Base-by-base conservation (phyloP, 1,140 invertebrate species). In the Acromyrmex charruanus region DNA sequence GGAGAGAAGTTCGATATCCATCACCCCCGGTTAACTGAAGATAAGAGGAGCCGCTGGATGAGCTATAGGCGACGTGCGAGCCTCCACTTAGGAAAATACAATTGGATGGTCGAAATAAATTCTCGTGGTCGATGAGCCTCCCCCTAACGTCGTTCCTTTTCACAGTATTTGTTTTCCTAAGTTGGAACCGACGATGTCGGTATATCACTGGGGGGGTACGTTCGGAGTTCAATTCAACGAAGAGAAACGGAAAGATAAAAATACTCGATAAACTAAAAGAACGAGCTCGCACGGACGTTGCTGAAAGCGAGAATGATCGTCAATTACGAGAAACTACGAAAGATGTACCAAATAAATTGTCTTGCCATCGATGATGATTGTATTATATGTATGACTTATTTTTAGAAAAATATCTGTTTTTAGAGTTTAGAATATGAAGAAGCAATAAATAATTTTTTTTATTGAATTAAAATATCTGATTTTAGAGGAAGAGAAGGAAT, bases 51-150 rank as follows among this genome's bases (percentile, higher is more conserved):
- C 66, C 89, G 92, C 82, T 90, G 88, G 91, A 93, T 93, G 92
- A 93, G 87, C 89, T 91, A 91, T 93, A 91, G 93, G 91, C 90
- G 89, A 90, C 88, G 91, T 84, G 77, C 89, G 86, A 85, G 86
- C 86, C 93, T 92, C 92, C 89, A 94, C 91, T 92, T 93, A 91
- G 87, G 90, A 93, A 91, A 93, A 92, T 94, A 93, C 91, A 93
- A 93, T 93, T 93, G 90, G 88, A 92, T 89, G 82, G 88, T 79
- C 71, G 72, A 92, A 92, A 93, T 93, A 92, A 92, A 93, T 93
- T 93, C 90, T 59, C 89, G 35, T 61, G 28, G 61, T 12, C 18
- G 28, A n/a, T n/a, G 10, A 35, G 35, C 28, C 63, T 58, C n/a
- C 21, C 44, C 14, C n/a, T 63, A 31, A 31, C 63, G 14, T 59